Percentiles rank a stretch among this genome's conserved stretches.
These are phyloP conservation scores for Arrhopalites spinosus DNA, from an alignment of 2,888 invertebrate species.

Conservation along the genomic window DNA sequence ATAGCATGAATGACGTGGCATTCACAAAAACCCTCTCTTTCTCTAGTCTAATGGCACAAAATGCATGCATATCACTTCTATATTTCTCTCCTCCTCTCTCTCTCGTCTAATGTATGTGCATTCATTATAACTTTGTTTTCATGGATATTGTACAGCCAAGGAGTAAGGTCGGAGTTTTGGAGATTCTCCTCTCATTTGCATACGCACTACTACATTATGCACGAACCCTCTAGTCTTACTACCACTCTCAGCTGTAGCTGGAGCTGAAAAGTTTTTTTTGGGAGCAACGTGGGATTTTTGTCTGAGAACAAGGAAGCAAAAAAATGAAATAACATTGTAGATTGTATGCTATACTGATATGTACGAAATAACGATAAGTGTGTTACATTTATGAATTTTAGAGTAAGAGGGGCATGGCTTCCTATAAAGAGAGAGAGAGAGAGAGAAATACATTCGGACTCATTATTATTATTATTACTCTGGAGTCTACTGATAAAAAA, in stretches of 20 bases:
- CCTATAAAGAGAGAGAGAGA: not conserved
- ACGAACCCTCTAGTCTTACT: no score
- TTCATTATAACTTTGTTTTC: slow-evolving; percentile 29
- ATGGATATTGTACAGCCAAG: slow-evolving; percentile 17
- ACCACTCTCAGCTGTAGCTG: no score
- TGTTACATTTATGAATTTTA: not conserved
- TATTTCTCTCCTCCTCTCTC: slow-evolving; percentile 14
- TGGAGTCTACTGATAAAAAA: slow-evolving; percentile 5
- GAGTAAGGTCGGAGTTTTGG: slow-evolving; percentile 3
- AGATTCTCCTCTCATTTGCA: slow-evolving; percentile 19
- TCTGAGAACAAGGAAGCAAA: not conserved
- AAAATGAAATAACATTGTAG: not conserved
- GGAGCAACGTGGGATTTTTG: no score
- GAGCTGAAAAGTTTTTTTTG: no score
- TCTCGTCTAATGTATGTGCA: slow-evolving; percentile 30
- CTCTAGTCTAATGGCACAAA: not conserved
- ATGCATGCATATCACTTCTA: not conserved
- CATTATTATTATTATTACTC: not conserved
- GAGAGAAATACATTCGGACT: no score
- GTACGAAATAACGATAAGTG: not conserved
- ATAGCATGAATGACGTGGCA: slow-evolving; percentile 28
- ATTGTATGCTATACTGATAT: not conserved
- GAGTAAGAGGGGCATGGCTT: not conserved
- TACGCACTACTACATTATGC: slow-evolving; percentile 21
- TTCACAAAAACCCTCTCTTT: not conserved